Conservation (phyloP, 2,113 vertebrate genomes). For the Stigmatopora argus region DNA sequence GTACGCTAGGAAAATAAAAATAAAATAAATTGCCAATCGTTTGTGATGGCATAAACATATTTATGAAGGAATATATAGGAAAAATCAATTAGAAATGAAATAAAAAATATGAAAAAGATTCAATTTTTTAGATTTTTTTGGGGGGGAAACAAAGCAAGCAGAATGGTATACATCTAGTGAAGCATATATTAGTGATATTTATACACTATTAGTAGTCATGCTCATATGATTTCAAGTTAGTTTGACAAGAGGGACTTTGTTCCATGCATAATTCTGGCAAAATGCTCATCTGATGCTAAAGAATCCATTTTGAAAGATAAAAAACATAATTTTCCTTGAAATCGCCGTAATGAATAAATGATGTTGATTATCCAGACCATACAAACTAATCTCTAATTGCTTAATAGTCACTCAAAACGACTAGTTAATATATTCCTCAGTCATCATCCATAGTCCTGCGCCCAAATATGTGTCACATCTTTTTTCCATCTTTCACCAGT, state of each 20-base stretch:
- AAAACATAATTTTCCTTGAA: no score
- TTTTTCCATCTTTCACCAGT: slow-evolving; percentile 43
- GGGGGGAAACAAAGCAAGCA: no score
- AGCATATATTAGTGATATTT: neutral
- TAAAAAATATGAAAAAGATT: no score
- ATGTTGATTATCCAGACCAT: neutral
- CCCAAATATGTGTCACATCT: slow-evolving; percentile 17
- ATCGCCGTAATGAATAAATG: no score
- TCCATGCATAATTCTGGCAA: no score
- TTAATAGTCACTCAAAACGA: neutral
- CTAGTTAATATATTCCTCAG: neutral
- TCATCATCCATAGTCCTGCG: neutral
- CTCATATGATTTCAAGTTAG: neutral
- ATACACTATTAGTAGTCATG: neutral
- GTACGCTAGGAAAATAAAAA: neutral
- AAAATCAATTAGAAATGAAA: no score
- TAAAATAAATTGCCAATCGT: neutral
- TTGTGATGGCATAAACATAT: neutral
- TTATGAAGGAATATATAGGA: neutral
- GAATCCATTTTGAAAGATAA: no score
- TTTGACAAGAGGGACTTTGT: no score
- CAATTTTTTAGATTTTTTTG: no score
- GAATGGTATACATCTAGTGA: neutral
- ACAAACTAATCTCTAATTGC: neutral
- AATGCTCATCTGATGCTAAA: no score